Percentiles rank a stretch among this genome's conserved stretches.
Evolutionary conservation across 2,113 vertebrate genomes (phyloP).

Genomic region (Sphaerodactylus townsendi): DNA sequence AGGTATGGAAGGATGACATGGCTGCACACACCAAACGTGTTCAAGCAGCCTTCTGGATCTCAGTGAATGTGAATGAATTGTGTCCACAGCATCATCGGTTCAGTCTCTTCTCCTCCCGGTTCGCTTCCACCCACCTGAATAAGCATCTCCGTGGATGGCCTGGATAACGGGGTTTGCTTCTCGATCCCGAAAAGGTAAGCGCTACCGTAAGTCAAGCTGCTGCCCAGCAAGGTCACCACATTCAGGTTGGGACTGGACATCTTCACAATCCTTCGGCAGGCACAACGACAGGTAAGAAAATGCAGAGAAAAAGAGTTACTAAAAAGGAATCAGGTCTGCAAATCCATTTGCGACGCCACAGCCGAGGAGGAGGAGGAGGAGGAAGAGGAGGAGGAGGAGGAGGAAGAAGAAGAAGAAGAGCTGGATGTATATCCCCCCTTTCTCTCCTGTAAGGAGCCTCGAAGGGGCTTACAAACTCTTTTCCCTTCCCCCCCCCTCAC

Average conservation of each 20-base stretch:
- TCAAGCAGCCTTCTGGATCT: neutral
- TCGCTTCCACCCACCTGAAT: slow-evolving; percentile 76
- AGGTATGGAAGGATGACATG: neutral
- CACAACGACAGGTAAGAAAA: slow-evolving; percentile 37
- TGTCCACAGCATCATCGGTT: too few relatives aligned
- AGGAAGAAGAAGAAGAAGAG: too few relatives aligned
- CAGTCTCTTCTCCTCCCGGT: neutral
- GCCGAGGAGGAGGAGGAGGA: too few relatives aligned
- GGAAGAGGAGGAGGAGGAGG: too few relatives aligned
- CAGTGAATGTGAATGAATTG: neutral
- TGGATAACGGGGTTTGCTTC: slow-evolving; percentile 63
- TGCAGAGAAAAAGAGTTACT: slow-evolving; percentile 19
- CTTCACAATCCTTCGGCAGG: slow-evolving; percentile 90
- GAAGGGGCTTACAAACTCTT: too few relatives aligned
- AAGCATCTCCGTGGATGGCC: slow-evolving; percentile 72
- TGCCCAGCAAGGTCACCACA: slow-evolving; percentile 89
- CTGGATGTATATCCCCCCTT: too few relatives aligned
- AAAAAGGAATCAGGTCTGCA: neutral
- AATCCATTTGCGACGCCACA: too few relatives aligned
- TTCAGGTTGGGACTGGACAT: slow-evolving; percentile 99
- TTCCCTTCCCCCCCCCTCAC: too few relatives aligned
- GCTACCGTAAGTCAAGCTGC: slow-evolving; percentile 87
- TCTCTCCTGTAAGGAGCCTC: too few relatives aligned
- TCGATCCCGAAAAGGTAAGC: slow-evolving; percentile 89
- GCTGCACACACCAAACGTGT: neutral